These are phyloP conservation scores for Laticauda colubrina DNA, from an alignment of 2,113 vertebrate species.

Conservation along the genomic window DNA sequence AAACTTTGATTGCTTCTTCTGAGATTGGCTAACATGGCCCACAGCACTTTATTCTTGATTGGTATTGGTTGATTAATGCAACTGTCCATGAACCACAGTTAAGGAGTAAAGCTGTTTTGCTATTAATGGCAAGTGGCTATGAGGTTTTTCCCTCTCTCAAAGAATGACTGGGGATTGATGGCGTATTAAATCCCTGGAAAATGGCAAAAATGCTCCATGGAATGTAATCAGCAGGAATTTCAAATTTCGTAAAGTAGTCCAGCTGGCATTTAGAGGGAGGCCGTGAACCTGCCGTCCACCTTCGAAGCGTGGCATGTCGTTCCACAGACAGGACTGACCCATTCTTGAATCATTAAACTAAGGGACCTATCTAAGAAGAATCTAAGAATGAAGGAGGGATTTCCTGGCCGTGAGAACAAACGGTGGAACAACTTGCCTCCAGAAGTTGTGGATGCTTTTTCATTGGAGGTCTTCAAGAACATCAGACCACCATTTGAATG, in stretches of 20 bases:
- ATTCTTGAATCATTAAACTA: constrained; percentile 47
- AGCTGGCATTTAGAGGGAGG: constrained; percentile 34
- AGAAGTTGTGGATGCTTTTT: too few relatives aligned
- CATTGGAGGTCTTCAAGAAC: too few relatives aligned
- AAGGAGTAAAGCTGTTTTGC: constrained; percentile 53
- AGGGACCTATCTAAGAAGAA: neutral
- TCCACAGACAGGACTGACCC: constrained; percentile 54
- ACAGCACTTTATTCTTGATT: constrained; percentile 39
- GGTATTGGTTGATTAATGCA: constrained; percentile 52
- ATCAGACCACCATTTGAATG: too few relatives aligned
- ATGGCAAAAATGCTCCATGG: constrained; percentile 46
- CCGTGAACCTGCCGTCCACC: neutral
- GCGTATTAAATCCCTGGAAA: constrained; percentile 51
- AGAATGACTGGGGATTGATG: constrained; percentile 56
- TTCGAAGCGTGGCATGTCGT: neutral
- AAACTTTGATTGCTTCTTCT: neutral
- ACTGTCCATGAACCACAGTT: constrained; percentile 44
- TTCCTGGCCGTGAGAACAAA: too few relatives aligned
- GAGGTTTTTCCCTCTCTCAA: constrained; percentile 47
- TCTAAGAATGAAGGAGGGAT: too few relatives aligned
- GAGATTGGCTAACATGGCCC: constrained; percentile 21
- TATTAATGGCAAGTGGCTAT: constrained; percentile 30
- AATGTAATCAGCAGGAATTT: constrained; percentile 52
- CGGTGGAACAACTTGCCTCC: too few relatives aligned
- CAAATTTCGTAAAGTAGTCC: constrained; percentile 48